Base-by-base conservation (phyloP, 1,140 invertebrate species). In the Palaemon carinicauda region DNA sequence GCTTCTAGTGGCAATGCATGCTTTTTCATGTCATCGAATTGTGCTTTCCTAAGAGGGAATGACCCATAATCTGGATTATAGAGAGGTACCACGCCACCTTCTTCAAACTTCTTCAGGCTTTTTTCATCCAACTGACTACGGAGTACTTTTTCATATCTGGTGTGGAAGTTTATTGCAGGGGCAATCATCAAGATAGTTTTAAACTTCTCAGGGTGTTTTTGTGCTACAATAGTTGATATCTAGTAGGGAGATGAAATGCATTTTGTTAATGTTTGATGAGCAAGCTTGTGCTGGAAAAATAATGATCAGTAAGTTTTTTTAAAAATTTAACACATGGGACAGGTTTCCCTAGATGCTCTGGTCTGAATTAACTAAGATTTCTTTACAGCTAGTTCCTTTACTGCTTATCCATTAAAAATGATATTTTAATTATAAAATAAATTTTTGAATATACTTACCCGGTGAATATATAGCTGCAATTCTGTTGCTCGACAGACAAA, bases 1-100 rank as follows among this genome's bases (percentile, higher is more conserved):
- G 81, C 29, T 0, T 54, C 81, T 50, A 33, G 17, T 5, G 24
- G 56, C 27, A 83, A 3, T 3, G 29, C 41, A 27, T n/a, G 21
- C 31, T 83, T 19, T n/a, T 74, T 60, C 81, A 83, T 83, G 53
- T 75, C 71, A 4, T 75, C 71, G 75, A 83, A 82, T 12, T 29
- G 10, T 9, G 12, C 41, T 21, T 56, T 75, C 15, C n/a, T 52
- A 19, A 83, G 41, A 17, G 81, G 81, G 52, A 83, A 83, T 41
- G 74, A 69, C 21, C 81, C 81, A 50, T 83, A 75, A 21, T 83
- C 81, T 4, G 65, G 80, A 33, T 24, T 17, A 77, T 33, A 56
- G 10, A 83, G 50, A 9, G n/a, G 33, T 15, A 83, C 81, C 9
- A 83, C 27, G 27, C 51, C 71, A 33, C 73, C 81, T 7, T 24